phyloP scores from a whole-genome alignment of 2,888 invertebrate species.

The Dolichomitus sp. region DNA sequence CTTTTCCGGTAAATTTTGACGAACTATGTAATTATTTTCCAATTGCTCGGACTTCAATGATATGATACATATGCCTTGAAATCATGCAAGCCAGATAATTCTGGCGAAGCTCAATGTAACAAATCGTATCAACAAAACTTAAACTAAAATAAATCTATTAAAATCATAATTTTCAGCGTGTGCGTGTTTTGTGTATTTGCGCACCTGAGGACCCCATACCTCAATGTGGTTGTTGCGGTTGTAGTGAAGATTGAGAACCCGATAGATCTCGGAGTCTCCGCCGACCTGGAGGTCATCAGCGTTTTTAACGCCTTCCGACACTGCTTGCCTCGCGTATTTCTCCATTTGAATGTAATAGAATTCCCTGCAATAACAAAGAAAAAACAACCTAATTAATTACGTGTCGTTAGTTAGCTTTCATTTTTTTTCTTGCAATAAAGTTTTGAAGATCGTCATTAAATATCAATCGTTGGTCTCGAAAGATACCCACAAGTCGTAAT shows the following conservation, averaged over 20 bases:
- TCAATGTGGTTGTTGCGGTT: constrained; percentile 99
- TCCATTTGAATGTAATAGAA: constrained; percentile 99
- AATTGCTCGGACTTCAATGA: neutral
- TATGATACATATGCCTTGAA: neutral
- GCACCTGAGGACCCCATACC: constrained; percentile 92
- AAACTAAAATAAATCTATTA: constrained; percentile 32
- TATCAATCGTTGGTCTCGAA: constrained; percentile 45
- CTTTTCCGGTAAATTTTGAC: neutral
- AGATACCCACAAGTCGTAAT: constrained; percentile 50
- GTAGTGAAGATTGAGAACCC: constrained; percentile 99
- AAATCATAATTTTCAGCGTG: constrained; percentile 75
- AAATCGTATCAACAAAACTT: constrained; percentile 19
- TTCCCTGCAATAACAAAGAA: constrained; percentile 92
- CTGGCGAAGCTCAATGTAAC: neutral
- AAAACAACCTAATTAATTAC: constrained; percentile 15
- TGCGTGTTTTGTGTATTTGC: constrained; percentile 86
- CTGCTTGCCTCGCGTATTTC: constrained; percentile 99
- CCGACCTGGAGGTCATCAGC: constrained; percentile 97
- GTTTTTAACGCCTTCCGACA: constrained; percentile 98
- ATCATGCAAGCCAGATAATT: constrained; percentile 13
- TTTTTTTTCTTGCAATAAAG: constrained; percentile 9
- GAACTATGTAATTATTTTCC: neutral
- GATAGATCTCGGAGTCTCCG: constrained; percentile 98
- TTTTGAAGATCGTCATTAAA: constrained; percentile 11
- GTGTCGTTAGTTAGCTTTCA: neutral